Evolutionary conservation across 1,140 invertebrate genomes (phyloP), one percentile per base, ranked within the genome.

Genomic region (Oncopodura yosiiana): DNA sequence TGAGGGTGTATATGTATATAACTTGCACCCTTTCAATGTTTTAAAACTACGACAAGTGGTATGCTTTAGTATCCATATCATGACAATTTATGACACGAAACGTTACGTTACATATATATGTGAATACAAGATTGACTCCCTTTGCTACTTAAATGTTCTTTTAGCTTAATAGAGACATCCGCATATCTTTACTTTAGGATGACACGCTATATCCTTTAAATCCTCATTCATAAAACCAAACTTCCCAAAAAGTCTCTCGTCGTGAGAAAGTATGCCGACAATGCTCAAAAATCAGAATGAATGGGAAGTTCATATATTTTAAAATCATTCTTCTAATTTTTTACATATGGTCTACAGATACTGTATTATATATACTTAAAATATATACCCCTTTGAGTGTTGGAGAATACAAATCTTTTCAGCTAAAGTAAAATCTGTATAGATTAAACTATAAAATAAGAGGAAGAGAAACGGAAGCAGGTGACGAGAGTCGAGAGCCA

Each of bases 271-370:
- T 41, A 55, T 53, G 39, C 44, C 27, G 39, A 34, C 26, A 43
- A 44, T 48, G 53, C 36, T 49, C n/a, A 56, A 49, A 56, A 56
- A 56, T 44, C 49, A 52, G 48, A n/a, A n/a, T n/a, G n/a, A n/a
- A n/a, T n/a, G n/a, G n/a, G n/a, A n/a, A n/a, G 32, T 36, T 27
- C 49, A 51, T 37, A 51, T 51, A 41, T 51, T 36, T 36, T 42
- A 23, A 42, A 41, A 51, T n/a, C n/a, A n/a, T n/a, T n/a, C n/a
- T n/a, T n/a, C 39, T 51, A 37, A 42, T 51, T 51, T 51, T 51
- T 51, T 51, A 51, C 49, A 38, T n/a, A 32, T 29, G 26, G 44
- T 32, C 12, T 46, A 21, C 11, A 9, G 24, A 27, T 21, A 27
- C 9, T 8, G 19, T 8, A 27, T 14, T 45, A 4, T 24, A 8